Conservation (phyloP, 2,113 vertebrate genomes). For the Pungitius pungitius region DNA sequence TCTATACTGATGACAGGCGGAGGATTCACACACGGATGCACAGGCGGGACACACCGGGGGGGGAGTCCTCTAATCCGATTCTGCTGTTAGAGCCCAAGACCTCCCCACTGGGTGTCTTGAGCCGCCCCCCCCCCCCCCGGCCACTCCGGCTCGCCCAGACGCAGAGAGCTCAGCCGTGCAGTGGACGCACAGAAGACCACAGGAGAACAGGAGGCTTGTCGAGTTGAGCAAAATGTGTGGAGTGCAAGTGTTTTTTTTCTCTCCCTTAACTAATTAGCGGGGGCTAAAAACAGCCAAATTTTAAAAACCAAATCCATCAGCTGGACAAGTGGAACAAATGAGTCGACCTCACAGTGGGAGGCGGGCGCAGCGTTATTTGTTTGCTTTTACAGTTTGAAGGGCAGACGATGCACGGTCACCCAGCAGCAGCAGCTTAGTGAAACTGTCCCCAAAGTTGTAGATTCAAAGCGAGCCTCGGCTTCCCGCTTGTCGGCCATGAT, state of each 20-base stretch:
- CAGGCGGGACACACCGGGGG: conserved; percentile 50
- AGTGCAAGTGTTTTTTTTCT: conserved; percentile 39
- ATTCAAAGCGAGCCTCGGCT: conserved; percentile 23
- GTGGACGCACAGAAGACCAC: conserved; percentile 67
- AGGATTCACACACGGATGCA: conserved; percentile 73
- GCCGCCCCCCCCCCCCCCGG: conserved; percentile 42
- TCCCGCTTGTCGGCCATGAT: neutral
- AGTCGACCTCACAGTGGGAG: conserved; percentile 71
- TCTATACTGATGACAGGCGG: conserved; percentile 78
- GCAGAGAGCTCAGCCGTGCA: conserved; percentile 76
- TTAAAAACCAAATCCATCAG: conserved; percentile 82
- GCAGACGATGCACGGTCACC: conserved; percentile 65
- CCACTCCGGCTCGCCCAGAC: conserved; percentile 59
- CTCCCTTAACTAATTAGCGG: conserved; percentile 76
- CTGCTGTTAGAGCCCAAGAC: conserved; percentile 73
- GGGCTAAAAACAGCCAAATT: conserved; percentile 80
- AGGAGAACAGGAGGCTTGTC: conserved; percentile 58
- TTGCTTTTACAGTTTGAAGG: conserved; percentile 80
- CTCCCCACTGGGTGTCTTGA: conserved; percentile 77
- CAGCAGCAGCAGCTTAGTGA: conserved; percentile 49
- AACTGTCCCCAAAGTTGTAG: conserved; percentile 57
- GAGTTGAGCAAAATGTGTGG: conserved; percentile 57
- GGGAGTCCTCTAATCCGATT: conserved; percentile 80
- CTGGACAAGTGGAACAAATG: conserved; percentile 83
- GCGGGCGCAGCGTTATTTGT: conserved; percentile 73